Conservation (phyloP, 2,113 vertebrate species). For the Melanocharis versteri region DNA sequence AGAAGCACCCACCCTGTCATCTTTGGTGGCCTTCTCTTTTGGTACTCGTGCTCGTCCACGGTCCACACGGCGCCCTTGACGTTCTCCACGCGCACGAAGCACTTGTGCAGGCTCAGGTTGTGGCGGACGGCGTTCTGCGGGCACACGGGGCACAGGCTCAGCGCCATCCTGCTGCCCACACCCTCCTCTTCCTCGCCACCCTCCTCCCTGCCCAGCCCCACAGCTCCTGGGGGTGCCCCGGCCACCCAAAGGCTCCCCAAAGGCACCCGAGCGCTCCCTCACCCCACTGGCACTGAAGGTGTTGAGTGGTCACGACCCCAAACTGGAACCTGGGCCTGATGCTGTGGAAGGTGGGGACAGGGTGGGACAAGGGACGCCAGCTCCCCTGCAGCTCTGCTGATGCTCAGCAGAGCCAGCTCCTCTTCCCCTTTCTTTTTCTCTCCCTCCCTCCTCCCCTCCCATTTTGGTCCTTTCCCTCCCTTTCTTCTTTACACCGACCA, state of each 20-base stretch:
- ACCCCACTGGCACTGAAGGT: rapidly evolving
- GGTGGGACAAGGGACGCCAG: background rate
- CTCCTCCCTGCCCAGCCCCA: background rate
- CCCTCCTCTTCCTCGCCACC: background rate
- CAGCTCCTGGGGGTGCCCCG: rapidly evolving
- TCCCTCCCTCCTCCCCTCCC: background rate
- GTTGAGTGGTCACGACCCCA: rapidly evolving
- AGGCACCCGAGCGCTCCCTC: rapidly evolving
- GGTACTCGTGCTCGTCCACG: slow-evolving; percentile 97
- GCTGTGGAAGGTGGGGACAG: background rate
- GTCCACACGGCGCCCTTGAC: slow-evolving; percentile 99
- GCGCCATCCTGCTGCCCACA: rapidly evolving
- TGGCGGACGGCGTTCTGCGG: slow-evolving; percentile 95
- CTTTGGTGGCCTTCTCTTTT: slow-evolving; percentile 99
- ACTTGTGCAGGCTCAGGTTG: slow-evolving; percentile 99
- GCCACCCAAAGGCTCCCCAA: rapidly evolving
- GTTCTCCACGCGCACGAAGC: slow-evolving; percentile 98
- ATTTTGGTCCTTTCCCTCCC: slow-evolving; percentile 30
- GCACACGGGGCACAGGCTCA: background rate
- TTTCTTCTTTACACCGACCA: slow-evolving; percentile 60
- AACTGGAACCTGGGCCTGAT: rapidly evolving
- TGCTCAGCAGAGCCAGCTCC: background rate
- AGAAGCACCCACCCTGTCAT: slow-evolving; percentile 88
- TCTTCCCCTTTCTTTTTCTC: background rate
- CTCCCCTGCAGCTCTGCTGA: background rate